A percentile compares a stretch with the other conserved stretches of the same genome.
Conservation (phyloP, 2,888 invertebrate genomes). For the Tridacna crocea region DNA sequence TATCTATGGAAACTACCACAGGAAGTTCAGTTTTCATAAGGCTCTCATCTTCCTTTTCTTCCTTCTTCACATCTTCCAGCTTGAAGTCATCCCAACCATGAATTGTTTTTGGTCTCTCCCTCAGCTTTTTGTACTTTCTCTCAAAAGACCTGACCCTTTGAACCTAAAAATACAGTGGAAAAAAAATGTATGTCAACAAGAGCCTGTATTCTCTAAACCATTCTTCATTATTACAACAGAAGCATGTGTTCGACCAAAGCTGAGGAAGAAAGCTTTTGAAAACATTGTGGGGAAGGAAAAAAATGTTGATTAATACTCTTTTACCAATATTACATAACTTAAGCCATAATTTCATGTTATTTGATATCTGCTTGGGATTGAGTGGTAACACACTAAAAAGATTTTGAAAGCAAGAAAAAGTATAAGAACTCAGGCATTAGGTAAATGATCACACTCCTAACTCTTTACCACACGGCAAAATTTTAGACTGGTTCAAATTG, state of each 20-base stretch:
- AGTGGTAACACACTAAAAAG: too few relatives aligned
- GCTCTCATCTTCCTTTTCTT: slow-evolving; percentile 56
- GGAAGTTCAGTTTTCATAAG: slow-evolving; percentile 86
- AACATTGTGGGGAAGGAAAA: neutral
- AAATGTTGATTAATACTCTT: too few relatives aligned
- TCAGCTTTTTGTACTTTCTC: slow-evolving; percentile 73
- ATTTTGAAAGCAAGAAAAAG: too few relatives aligned
- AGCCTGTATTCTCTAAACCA: neutral
- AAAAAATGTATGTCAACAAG: slow-evolving; percentile 5
- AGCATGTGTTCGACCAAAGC: neutral
- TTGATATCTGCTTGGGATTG: too few relatives aligned
- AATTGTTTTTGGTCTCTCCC: slow-evolving; percentile 73
- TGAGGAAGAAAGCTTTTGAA: neutral
- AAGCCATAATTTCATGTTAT: too few relatives aligned
- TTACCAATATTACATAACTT: too few relatives aligned
- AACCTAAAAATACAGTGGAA: slow-evolving; percentile 61
- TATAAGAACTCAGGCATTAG: too few relatives aligned
- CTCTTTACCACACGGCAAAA: too few relatives aligned
- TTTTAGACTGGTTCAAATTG: too few relatives aligned
- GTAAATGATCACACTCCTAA: too few relatives aligned
- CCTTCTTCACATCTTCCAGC: slow-evolving; percentile 48
- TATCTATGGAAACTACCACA: slow-evolving; percentile 94
- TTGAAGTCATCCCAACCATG: slow-evolving; percentile 67
- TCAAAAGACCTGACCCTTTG: slow-evolving; percentile 68
- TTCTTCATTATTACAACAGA: neutral